These are phyloP conservation scores for Amphiduros pacificus DNA, from an alignment of 2,888 invertebrate genomes.

Conservation along the genomic window DNA sequence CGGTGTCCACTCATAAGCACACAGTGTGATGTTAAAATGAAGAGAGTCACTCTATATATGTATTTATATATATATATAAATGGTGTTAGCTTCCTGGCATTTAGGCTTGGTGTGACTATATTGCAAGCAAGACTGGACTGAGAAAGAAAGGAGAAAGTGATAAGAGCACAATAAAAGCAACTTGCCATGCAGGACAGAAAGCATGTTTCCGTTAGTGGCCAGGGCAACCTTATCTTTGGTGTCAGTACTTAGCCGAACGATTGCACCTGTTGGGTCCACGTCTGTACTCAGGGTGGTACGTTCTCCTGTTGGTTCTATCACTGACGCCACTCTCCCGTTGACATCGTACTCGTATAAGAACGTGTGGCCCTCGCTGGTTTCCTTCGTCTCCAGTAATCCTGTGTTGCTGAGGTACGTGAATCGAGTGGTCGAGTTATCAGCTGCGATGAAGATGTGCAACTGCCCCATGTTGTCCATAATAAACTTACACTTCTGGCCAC, in stretches of 20 bases:
- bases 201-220: conserved; percentile 59
- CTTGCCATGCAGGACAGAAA: conserved; percentile 59
- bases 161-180: conserved; percentile 22
- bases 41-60: too few species aligned
- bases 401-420: conserved; percentile 89
- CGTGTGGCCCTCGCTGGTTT: conserved; percentile 58
- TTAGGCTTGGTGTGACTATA: too few species aligned
- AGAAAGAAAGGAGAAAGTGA: background rate
- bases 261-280: conserved; percentile 41
- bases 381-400: conserved; percentile 71
- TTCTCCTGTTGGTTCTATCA: conserved; percentile 89
- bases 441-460: conserved; percentile 82
- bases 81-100: too few species aligned
- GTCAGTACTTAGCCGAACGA: conserved; percentile 57
- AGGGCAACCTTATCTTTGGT: conserved; percentile 54
- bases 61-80: too few species aligned
- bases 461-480: conserved; percentile 91
- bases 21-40: too few species aligned
- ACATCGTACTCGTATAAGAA: conserved; percentile 86
- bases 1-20: too few species aligned
- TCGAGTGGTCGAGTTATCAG: conserved; percentile 90
- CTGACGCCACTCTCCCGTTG: conserved; percentile 81
- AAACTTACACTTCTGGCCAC: conserved; percentile 60
- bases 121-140: too few species aligned
- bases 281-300: conserved; percentile 68